Conservation (phyloP, 1,140 invertebrate species). For the Drosophila rufa region DNA sequence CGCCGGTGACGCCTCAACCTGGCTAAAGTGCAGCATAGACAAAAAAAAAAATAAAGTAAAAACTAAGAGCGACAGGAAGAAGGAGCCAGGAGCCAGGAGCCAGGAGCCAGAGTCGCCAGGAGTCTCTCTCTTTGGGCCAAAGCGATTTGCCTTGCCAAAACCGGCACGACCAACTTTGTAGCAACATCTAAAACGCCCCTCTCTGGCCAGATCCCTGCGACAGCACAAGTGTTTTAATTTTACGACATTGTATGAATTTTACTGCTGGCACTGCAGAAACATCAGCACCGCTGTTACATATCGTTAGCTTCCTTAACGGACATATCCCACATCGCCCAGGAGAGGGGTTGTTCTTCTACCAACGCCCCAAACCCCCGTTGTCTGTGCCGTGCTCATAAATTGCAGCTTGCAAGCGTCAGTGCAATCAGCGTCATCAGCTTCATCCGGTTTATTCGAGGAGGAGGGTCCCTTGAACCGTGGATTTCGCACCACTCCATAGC, state of each 20-base stretch:
- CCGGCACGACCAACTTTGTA: slow-evolving; percentile 78
- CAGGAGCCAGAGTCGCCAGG: slow-evolving; percentile 18
- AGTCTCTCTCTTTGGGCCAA: slow-evolving; percentile 44
- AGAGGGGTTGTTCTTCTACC: not conserved
- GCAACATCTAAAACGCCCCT: slow-evolving; percentile 45
- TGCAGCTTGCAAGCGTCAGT: slow-evolving; percentile 83
- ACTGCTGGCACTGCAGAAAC: slow-evolving; percentile 84
- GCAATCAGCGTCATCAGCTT: slow-evolving; percentile 83
- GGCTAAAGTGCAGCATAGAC: slow-evolving; percentile 60
- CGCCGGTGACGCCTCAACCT: slow-evolving; percentile 27
- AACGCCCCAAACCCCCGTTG: slow-evolving; percentile 12
- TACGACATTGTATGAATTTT: slow-evolving; percentile 85
- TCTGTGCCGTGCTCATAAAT: slow-evolving; percentile 76
- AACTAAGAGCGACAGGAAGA: slow-evolving; percentile 28
- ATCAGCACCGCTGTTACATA: slow-evolving; percentile 82
- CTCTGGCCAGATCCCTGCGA: slow-evolving; percentile 26
- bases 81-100: slow-evolving; percentile 34
- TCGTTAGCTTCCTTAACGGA: slow-evolving; percentile 83
- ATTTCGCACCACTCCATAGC: not conserved
- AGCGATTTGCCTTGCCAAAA: slow-evolving; percentile 81
- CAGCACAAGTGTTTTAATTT: slow-evolving; percentile 84
- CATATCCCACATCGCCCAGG: slow-evolving; percentile 74
- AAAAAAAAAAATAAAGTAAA: slow-evolving; percentile 17
- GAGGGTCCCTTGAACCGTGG: slow-evolving; percentile 50
- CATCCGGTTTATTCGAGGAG: slow-evolving; percentile 69